These are phyloP conservation scores for Bellardia pandia DNA, from an alignment of 2,888 invertebrate genomes.

Conservation along the genomic window DNA sequence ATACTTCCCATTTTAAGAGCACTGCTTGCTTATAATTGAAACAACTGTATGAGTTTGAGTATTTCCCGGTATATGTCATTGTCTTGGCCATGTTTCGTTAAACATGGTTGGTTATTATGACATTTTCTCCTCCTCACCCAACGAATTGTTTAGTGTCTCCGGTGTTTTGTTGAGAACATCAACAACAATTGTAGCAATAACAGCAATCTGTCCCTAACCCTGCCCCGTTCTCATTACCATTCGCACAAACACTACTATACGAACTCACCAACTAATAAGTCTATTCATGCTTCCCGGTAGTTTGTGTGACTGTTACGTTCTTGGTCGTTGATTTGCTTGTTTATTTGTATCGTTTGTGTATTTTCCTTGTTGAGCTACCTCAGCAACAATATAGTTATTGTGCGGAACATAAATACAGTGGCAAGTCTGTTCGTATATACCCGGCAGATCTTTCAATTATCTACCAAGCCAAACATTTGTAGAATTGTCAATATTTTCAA, in stretches of 20 bases:
- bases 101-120: slow-evolving; percentile 42
- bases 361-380: neutral
- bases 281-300: slow-evolving; percentile 26
- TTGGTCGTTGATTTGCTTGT: slow-evolving; percentile 34
- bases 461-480: no score
- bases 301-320: slow-evolving; percentile 11
- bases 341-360: slow-evolving; percentile 17
- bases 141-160: slow-evolving; percentile 51
- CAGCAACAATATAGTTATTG: slow-evolving; percentile 14
- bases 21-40: neutral
- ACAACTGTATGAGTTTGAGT: slow-evolving; percentile 34
- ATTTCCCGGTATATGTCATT: slow-evolving; percentile 20
- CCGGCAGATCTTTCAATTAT: neutral
- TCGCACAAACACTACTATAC: neutral
- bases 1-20: neutral
- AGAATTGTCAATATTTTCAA: no score
- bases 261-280: slow-evolving; percentile 18
- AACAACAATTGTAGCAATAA: slow-evolving; percentile 2
- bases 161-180: slow-evolving; percentile 45
- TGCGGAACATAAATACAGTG: neutral
- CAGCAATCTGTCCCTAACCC: neutral
- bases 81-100: slow-evolving; percentile 37
- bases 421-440: neutral
- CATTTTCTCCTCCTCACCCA: neutral
- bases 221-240: neutral